Evolutionary conservation across 2,113 vertebrate species (phyloP).

Genomic region (Bothrops jararaca): DNA sequence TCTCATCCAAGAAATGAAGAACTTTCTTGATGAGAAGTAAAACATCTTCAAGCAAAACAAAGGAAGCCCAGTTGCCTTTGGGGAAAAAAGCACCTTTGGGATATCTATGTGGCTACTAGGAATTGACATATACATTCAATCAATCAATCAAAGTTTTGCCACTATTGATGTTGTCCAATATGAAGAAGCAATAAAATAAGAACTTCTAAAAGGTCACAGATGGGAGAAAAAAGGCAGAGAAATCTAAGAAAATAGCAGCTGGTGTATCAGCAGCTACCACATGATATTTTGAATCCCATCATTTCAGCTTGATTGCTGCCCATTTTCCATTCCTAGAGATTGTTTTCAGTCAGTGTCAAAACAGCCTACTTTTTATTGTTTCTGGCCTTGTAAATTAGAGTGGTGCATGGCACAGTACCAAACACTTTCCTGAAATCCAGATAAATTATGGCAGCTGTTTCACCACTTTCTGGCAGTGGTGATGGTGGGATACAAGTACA

Average conservation of each 20-base stretch:
- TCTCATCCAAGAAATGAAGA: background rate
- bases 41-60: background rate
- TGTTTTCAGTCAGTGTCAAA: constrained; percentile 13
- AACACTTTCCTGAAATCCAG: constrained; percentile 4
- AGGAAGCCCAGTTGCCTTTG: background rate
- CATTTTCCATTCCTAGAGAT: background rate
- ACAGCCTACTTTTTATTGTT: background rate
- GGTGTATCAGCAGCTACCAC: background rate
- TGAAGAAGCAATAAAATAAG: background rate
- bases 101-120: background rate
- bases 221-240: background rate
- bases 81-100: background rate
- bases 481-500: background rate
- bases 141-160: background rate
- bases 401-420: background rate
- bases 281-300: background rate
- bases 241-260: background rate
- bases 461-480: constrained; percentile 38
- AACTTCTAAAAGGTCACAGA: background rate
- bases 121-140: background rate
- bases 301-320: background rate
- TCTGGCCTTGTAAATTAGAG: constrained; percentile 11
- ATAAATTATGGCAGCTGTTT: constrained; percentile 21
- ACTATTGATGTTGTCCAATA: background rate
- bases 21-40: background rate